phyloP scores from a whole-genome alignment of 2,113 vertebrate genomes.

The Clarias batrachus region DNA sequence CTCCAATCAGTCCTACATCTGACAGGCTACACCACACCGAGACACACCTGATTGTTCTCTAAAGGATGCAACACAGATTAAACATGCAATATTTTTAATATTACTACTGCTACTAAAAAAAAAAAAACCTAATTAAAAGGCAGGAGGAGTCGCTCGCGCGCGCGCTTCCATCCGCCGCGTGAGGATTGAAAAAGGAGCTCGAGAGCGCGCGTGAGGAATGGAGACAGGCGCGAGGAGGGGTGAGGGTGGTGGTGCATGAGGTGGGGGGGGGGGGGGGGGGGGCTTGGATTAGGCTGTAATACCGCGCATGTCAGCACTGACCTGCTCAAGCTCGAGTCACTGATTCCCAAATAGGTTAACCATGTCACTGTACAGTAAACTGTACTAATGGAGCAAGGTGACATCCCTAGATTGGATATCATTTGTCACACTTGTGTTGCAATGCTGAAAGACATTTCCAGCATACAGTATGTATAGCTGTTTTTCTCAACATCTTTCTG shows the following conservation, averaged over 20 bases:
- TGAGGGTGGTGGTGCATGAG: neutral
- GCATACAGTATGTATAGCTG: neutral
- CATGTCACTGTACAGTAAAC: too few species aligned
- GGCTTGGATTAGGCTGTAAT: neutral
- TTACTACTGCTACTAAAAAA: too few species aligned
- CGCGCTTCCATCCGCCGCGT: neutral
- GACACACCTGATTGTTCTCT: neutral
- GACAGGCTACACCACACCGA: neutral
- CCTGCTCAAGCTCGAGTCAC: too few species aligned
- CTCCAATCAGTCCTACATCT: neutral
- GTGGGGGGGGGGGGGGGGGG: fast-evolving
- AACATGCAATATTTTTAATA: neutral
- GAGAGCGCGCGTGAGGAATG: neutral
- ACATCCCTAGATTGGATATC: neutral
- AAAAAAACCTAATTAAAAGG: neutral
- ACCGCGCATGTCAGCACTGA: neutral
- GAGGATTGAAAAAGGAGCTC: neutral
- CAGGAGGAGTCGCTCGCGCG: neutral
- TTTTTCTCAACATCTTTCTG: neutral
- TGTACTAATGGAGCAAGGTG: neutral
- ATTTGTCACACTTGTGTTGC: neutral
- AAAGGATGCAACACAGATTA: neutral
- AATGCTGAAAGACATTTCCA: neutral
- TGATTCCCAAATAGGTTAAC: too few species aligned
- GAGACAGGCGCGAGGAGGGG: neutral